Evolutionary conservation across 1,140 invertebrate species (phyloP), one percentile per base, ranked within the genome.

Genomic region (Dolichoris vasculosae): DNA sequence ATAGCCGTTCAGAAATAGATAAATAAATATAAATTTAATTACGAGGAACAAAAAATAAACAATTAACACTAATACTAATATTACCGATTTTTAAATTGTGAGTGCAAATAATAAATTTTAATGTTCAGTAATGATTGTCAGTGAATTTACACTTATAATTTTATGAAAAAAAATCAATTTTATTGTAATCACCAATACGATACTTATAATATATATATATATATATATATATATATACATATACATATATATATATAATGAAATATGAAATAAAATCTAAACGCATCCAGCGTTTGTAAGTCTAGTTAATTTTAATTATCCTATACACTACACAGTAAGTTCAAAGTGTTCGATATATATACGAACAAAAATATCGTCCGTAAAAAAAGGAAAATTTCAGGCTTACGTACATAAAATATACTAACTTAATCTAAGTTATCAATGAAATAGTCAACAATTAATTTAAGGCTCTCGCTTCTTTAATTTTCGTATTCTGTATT

Each of bases 281-380:
- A 11, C 59, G 40, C 32, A 64, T 55, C n/a, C 43, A 69, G 7
- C 11, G 64, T 81, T 48, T 48, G n/a, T 64, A 69, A 69, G 23
- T 81, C 26, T 82, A 71, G 79, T 32, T 43, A 43, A 77, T 77
- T 63, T 8, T 77, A 80, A 64, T 64, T 64, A 63, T 46, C 64
- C 40, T 26, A 2, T 82, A 71, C 63, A 51, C 64, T 17, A 51
- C 43, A 32, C 32, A 43, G 26, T 55, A 69, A 84, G 26, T 48
- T 78, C 46, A 23, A 80, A 73, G 35, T 51, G 77, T 85, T 80
- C 77, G 76, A 76, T 79, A 80, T 35, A 59, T 78, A n/a, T 73
- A n/a, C 48, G 46, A 85, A 64, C 63, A 15, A 73, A 30, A 55
- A 73, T 80, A 73, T 84, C 76, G 67, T 80, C 40, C 64, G 67